Base-by-base conservation (phyloP, 2,888 invertebrate genomes). In the Syrista parreyssii region DNA sequence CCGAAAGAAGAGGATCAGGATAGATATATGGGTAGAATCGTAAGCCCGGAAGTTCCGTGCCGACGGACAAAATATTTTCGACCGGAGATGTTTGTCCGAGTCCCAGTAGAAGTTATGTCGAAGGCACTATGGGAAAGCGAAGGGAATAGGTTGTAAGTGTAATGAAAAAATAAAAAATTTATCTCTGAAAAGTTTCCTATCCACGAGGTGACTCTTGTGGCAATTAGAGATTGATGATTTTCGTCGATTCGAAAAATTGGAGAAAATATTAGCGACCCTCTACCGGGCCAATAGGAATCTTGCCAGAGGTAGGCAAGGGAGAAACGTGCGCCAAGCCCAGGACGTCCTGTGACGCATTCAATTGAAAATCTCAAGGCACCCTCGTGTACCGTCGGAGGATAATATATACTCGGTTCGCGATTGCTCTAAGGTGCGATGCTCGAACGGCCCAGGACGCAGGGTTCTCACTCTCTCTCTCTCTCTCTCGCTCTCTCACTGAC, bases 331-430 rank as follows among this genome's bases (percentile, higher is more conserved):
- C 86, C 86, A 84, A 86, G 85, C 85, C 86, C 86, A 86, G 87
- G 87, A 87, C 88, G 85, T 88, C 88, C 88, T 88, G 88, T 87
- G 88, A 89, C 87, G 88, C 88, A 88, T 88, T 89, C 88, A 89
- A 89, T 88, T 89, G 88, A 88, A 88, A 89, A 89, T 89, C 88
- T 88, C 88, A 89, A 88, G 88, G 88, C 88, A 88, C 88, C 89
- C 89, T 85, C 80, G 79, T 81, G 80, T 84, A 82, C 82, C 82
- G 86, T 85, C 83, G 80, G 81, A 84, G 84, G 85, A 86, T 86
- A 86, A 86, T 86, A 83, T 84, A 86, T 85, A 86, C 75, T 75
- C 78, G 75, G 75, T 78, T 75, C 78, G 34, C 78, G 78, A 78
- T 78, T 72, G 75, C 78, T 77, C 68, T 32, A 32, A 69, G 69